phyloP scores from a whole-genome alignment of 2,797 vertebrate species.

The Acridotheres tristis region DNA sequence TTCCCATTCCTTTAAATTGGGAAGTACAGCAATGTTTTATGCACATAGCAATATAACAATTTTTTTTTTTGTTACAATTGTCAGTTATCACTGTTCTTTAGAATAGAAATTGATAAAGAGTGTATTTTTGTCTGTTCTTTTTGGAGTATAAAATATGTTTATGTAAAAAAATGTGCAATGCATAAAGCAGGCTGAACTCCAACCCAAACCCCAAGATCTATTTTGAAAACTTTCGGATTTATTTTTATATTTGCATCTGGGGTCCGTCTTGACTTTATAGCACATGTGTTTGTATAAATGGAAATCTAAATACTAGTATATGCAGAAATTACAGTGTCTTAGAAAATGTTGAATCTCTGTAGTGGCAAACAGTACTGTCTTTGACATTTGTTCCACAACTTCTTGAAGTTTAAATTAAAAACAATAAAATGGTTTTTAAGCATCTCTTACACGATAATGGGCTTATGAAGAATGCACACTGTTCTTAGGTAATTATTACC shows the following conservation, averaged over 20 bases:
- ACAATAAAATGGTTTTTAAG: background rate
- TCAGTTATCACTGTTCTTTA: background rate
- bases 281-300: accelerated
- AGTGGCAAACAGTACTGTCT: background rate
- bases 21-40: background rate
- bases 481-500: background rate
- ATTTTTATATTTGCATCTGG: background rate
- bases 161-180: background rate
- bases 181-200: background rate
- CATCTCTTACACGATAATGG: background rate
- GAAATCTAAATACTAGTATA: background rate
- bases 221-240: background rate
- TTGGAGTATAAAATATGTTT: background rate
- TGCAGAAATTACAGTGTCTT: background rate
- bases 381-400: background rate
- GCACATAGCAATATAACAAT: background rate
- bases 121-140: background rate
- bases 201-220: background rate
- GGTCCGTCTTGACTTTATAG: background rate
- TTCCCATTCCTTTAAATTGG: background rate
- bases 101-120: background rate
- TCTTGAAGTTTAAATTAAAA: constrained; percentile 29
- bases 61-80: background rate
- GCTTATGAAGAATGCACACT: background rate
- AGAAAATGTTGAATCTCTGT: background rate